Base-by-base conservation (phyloP, 1,140 invertebrate species). In the Saccostrea glomerata region DNA sequence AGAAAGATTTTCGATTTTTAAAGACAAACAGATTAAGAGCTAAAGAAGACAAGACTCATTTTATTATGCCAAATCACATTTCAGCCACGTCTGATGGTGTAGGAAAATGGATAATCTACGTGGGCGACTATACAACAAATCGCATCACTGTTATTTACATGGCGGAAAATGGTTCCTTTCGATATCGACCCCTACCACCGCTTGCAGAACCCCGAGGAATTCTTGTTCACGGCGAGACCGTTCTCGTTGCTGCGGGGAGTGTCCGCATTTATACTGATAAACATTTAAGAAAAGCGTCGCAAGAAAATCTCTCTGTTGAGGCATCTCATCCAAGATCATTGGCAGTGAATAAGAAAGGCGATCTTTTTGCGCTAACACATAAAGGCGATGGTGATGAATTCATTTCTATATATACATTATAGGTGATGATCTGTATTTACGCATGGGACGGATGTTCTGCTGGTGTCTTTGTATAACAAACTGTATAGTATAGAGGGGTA, bases 1-100 rank as follows among this genome's bases (percentile, higher is more conserved):
- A 60, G 56, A 87, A 87, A 23, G 86, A 87, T 82, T 87, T 87
- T 15, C 20, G 17, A 4, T 70, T 77, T n/a, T 47, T 87, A 9
- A 87, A 87, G 55, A 9, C 23, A 36, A 70, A 60, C 54, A 70
- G 86, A n/a, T 36, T 9, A 9, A 83, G 60, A 82, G 30, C 20
- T 6, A 12, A 3, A 30, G 6, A 47, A 5, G 47, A n/a, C n/a
- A 20, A 20, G 40, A 25, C 30, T 20, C 25, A 63, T 55, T 55
- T 87, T 20, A 58, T 87, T 17, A 84, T 56, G 82, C 82, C 86
- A 23, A 82, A 54, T 25, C 70, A 66, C 70, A 70, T 87, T 0
- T 36, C 15, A 7, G 82, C 82, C n/a, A 63, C 82, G 15, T 36
- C 82, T 5, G 47, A 70, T n/a, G 40, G 25, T 82, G 73, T 15